Conservation (phyloP, 2,888 invertebrate genomes). For the Tinea trinotella region DNA sequence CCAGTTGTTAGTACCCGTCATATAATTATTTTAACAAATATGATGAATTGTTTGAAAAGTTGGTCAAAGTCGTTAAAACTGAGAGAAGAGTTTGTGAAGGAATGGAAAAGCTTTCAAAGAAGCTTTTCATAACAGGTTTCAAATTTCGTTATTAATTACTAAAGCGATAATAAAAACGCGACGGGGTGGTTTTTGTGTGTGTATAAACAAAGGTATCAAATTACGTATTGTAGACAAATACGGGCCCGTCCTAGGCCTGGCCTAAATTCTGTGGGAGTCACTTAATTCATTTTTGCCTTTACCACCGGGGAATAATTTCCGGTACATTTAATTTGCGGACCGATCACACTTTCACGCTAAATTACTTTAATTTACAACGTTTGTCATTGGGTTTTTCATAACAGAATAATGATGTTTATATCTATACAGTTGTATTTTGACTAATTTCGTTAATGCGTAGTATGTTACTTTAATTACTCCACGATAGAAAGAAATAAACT, state of each 20-base stretch:
- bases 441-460: too few relatives aligned
- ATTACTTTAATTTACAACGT: conserved; percentile 16
- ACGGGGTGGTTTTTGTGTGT: neutral
- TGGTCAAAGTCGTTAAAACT: neutral
- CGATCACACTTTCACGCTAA: conserved; percentile 18
- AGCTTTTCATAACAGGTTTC: conserved; percentile 7
- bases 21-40: neutral
- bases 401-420: too few relatives aligned
- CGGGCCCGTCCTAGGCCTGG: neutral
- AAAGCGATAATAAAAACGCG: neutral
- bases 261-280: conserved; percentile 7
- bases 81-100: conserved; percentile 3
- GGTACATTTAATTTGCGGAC: conserved; percentile 19
- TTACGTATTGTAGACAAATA: conserved; percentile 14
- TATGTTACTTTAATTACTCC: too few relatives aligned
- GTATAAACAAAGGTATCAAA: conserved; percentile 12
- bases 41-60: conserved; percentile 1
- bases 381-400: conserved; percentile 9
- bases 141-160: conserved; percentile 16
- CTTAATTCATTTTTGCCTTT: conserved; percentile 20
- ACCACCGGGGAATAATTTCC: conserved; percentile 20
- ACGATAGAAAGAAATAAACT: too few relatives aligned
- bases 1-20: too few relatives aligned
- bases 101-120: conserved; percentile 11
- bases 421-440: too few relatives aligned